A percentile compares a stretch with the other conserved stretches of the same genome.
Conservation (phyloP, 2,888 invertebrate genomes). For the Xiphydria camelus region DNA sequence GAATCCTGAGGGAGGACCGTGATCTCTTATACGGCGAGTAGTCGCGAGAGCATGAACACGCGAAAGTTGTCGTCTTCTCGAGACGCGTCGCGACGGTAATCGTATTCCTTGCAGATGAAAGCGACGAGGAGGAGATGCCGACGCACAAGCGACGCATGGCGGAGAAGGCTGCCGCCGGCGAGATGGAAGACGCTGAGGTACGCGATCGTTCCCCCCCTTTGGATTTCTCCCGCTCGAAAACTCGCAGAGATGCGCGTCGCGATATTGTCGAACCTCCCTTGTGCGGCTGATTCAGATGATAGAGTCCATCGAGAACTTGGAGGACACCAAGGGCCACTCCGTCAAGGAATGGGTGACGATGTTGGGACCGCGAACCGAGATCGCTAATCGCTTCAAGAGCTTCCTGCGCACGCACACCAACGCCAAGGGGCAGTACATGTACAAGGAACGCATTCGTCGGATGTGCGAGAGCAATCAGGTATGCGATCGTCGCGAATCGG, state of each 20-base stretch:
- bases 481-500: not conserved
- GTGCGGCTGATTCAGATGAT: conserved; percentile 63
- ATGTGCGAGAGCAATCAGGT: conserved; percentile 92
- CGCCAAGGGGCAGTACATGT: conserved; percentile 82
- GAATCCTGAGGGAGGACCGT: conserved; percentile 74
- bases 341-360: conserved; percentile 96
- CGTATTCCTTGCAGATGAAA: conserved; percentile 68
- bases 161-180: conserved; percentile 84
- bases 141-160: conserved; percentile 75
- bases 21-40: conserved; percentile 83
- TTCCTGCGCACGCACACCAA: conserved; percentile 90
- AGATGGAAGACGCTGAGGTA: conserved; percentile 74
- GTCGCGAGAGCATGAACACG: no score
- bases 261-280: not conserved
- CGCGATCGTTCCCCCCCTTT: conserved; percentile 6
- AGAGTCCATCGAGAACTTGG: conserved; percentile 96
- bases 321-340: conserved; percentile 94
- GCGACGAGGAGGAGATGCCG: conserved; percentile 76
- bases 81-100: no score
- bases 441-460: conserved; percentile 87
- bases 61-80: no score
- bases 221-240: not conserved
- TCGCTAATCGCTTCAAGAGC: conserved; percentile 89
- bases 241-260: not conserved
- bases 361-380: conserved; percentile 94